These are phyloP conservation scores for Sarcophaga carnaria DNA, from an alignment of 2,888 invertebrate genomes.

Conservation along the genomic window DNA sequence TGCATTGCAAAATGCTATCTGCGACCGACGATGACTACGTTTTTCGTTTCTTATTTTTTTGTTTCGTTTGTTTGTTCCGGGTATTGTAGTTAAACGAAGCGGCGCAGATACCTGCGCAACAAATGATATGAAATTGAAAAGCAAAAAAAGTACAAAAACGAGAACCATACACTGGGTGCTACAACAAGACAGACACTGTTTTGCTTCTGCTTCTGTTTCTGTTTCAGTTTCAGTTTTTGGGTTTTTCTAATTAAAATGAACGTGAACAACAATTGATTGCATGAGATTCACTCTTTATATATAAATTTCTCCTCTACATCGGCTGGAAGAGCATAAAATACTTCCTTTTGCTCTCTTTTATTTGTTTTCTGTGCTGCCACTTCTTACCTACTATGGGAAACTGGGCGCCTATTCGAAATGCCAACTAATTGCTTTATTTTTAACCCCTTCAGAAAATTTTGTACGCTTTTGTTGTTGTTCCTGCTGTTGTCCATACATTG, in stretches of 20 bases:
- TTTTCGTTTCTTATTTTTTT: no score
- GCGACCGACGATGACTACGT: conserved; percentile 13
- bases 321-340: conserved; percentile 21
- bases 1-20: conserved; percentile 33
- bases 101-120: conserved; percentile 69
- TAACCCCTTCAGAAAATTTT: conserved; percentile 77
- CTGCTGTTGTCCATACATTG: conserved; percentile 68
- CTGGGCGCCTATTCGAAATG: conserved; percentile 73
- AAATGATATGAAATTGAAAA: conserved; percentile 53
- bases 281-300: neutral
- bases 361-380: conserved; percentile 41
- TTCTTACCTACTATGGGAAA: conserved; percentile 44
- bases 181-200: conserved; percentile 26
- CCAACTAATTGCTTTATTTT: conserved; percentile 76
- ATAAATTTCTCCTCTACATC: neutral
- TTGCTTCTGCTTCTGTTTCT: conserved; percentile 57
- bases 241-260: neutral
- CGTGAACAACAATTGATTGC: neutral
- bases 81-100: conserved; percentile 66
- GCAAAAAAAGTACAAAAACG: conserved; percentile 37
- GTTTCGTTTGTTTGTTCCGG: conserved; percentile 35
- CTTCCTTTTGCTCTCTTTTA: conserved; percentile 54
- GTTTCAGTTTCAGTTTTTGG: conserved; percentile 26
- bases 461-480: conserved; percentile 58
- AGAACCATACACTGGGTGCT: conserved; percentile 47